Conservation (phyloP, 2,888 invertebrate species). For the Entomobrya multifasciata region DNA sequence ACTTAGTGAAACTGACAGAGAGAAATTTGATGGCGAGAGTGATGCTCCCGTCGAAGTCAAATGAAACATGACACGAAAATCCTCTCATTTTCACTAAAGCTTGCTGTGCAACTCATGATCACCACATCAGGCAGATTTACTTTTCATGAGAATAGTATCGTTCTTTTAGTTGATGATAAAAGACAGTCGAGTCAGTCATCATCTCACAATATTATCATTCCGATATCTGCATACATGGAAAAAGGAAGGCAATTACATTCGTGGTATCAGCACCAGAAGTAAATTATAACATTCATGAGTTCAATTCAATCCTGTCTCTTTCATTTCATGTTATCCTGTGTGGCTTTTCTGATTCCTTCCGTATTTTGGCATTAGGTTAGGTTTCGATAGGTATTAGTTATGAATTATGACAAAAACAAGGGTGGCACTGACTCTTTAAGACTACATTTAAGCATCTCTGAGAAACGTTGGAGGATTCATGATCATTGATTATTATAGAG, state of each 20-base stretch:
- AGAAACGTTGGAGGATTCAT: too few species aligned
- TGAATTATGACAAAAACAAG: too few species aligned
- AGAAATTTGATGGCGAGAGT: not conserved
- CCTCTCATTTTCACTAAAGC: slow-evolving; percentile 44
- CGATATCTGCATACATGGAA: slow-evolving; percentile 14
- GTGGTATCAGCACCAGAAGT: not conserved
- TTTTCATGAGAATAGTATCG: slow-evolving; percentile 26
- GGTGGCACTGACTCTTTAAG: too few species aligned
- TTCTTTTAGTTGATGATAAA: slow-evolving; percentile 21
- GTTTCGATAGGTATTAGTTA: not conserved
- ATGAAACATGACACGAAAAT: slow-evolving; percentile 47
- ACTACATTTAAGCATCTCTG: too few species aligned
- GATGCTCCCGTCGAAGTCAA: not conserved
- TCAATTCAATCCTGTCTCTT: not conserved
- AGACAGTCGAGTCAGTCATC: slow-evolving; percentile 16
- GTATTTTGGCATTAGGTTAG: not conserved
- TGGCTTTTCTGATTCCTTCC: slow-evolving; percentile 9
- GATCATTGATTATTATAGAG: too few species aligned
- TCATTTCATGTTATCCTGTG: not conserved
- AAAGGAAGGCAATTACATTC: slow-evolving; percentile 1
- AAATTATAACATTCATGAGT: not conserved
- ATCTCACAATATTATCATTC: not conserved
- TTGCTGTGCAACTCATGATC: not conserved
- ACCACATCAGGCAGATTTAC: slow-evolving; percentile 33
- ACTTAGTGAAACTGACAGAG: not conserved